Evolutionary conservation across 2,888 invertebrate species (phyloP).

Genomic region (Liodrosophila aerea): DNA sequence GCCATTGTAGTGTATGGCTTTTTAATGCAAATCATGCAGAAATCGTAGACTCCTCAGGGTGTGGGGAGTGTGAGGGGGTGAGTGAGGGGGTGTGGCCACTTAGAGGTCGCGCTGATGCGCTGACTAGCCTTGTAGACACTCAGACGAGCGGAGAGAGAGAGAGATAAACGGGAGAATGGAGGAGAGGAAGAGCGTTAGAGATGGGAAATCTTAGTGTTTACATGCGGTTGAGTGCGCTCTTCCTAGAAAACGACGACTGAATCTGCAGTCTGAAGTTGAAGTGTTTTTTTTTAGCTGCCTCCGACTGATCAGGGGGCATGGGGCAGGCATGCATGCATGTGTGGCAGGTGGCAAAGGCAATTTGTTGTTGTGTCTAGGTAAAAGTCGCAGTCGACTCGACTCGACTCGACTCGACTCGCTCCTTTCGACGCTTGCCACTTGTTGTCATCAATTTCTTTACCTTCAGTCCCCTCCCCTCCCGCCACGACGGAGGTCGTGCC

Average conservation of each 20-base stretch:
- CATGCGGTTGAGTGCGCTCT: slow-evolving; percentile 63
- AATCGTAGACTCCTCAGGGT: slow-evolving; percentile 40
- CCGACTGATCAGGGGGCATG: slow-evolving; percentile 62
- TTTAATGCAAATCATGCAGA: slow-evolving; percentile 74
- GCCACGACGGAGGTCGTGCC: slow-evolving; percentile 42
- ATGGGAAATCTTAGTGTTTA: slow-evolving; percentile 58
- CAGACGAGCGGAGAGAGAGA: neutral
- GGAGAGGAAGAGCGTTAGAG: neutral
- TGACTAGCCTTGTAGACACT: slow-evolving; percentile 64
- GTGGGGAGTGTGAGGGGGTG: neutral
- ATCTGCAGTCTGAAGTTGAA: slow-evolving; percentile 28
- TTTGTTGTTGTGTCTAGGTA: slow-evolving; percentile 37
- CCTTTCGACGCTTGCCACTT: slow-evolving; percentile 75
- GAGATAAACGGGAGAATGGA: slow-evolving; percentile 1
- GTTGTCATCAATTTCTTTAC: slow-evolving; percentile 73
- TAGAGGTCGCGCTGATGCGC: slow-evolving; percentile 58
- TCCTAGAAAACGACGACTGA: slow-evolving; percentile 73
- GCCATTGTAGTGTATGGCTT: slow-evolving; percentile 39
- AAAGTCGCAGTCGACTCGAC: slow-evolving; percentile 27
- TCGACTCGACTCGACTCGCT: slow-evolving; percentile 24
- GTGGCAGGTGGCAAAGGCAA: slow-evolving; percentile 23
- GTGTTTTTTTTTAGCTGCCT: slow-evolving; percentile 63
- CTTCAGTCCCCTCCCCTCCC: slow-evolving; percentile 7
- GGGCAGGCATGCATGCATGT: neutral
- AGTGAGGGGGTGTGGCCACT: slow-evolving; percentile 46